Evolutionary conservation across 1,140 invertebrate species (phyloP).

Genomic region (Stenopsyche tienmushanensis): DNA sequence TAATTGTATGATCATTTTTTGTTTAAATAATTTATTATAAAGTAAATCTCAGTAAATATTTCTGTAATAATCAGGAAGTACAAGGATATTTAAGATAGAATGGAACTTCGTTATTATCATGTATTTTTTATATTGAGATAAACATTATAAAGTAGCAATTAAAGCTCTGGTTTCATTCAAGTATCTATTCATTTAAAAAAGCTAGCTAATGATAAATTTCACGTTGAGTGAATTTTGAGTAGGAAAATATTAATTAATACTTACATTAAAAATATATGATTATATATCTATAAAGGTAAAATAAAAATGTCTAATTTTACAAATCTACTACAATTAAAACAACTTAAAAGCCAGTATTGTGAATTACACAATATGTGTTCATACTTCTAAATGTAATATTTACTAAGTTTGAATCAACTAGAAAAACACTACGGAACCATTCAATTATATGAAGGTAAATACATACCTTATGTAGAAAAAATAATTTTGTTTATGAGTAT

Average conservation of each 20-base stretch:
- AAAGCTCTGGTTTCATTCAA: no score
- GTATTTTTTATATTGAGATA: no score
- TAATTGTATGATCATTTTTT: no score
- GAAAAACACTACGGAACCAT: not conserved
- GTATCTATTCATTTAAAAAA: no score
- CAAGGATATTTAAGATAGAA: no score
- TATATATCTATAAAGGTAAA: not conserved
- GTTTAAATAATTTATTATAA: no score
- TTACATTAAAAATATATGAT: not conserved
- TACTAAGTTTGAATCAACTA: not conserved
- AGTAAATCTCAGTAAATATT: no score
- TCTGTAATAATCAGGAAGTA: no score
- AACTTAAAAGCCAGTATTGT: constrained; percentile 1
- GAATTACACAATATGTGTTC: no score
- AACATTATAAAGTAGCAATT: no score
- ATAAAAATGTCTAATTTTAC: not conserved
- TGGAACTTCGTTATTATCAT: no score
- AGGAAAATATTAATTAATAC: not conserved
- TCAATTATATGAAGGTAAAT: not conserved
- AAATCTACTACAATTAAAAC: constrained; percentile 16
- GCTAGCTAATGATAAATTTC: not conserved
- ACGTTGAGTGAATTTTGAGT: not conserved
- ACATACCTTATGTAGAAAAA: not conserved
- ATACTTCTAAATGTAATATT: not conserved
- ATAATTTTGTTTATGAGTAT: no score